Evolutionary conservation across 2,888 invertebrate genomes (phyloP).

Genomic region (Nematopogon swammerdamellus): DNA sequence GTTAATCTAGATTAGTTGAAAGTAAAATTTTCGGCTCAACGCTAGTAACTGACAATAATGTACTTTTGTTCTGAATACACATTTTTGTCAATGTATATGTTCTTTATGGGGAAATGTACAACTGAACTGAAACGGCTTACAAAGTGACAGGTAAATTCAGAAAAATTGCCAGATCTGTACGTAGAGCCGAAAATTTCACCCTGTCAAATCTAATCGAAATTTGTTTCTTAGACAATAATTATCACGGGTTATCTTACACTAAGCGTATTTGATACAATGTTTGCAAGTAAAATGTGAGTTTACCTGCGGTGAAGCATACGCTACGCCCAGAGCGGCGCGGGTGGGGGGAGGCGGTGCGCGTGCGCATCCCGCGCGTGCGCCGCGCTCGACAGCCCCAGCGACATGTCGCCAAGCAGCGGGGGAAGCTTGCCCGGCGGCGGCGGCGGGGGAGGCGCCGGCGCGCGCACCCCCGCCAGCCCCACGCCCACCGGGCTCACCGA

Average conservation of each 20-base stretch:
- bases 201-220: too few relatives aligned
- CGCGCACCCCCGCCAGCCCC: conserved; percentile 59
- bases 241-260: conserved; percentile 50
- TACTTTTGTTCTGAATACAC: too few relatives aligned
- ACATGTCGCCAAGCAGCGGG: conserved; percentile 47
- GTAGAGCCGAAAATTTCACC: too few relatives aligned
- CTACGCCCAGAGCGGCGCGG: conserved; percentile 79
- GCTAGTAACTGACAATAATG: too few relatives aligned
- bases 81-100: too few relatives aligned
- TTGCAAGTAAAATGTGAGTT: conserved; percentile 39
- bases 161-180: too few relatives aligned
- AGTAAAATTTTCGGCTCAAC: too few relatives aligned
- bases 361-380: conserved; percentile 35
- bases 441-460: conserved; percentile 52
- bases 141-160: too few relatives aligned
- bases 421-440: conserved; percentile 57
- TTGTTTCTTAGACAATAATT: conserved; percentile 33
- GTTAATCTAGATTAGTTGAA: too few relatives aligned
- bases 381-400: conserved; percentile 38
- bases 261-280: conserved; percentile 36
- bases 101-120: too few relatives aligned
- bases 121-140: too few relatives aligned
- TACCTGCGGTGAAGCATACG: conserved; percentile 67
- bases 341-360: conserved; percentile 57
- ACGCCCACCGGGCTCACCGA: conserved; percentile 57